These are phyloP conservation scores for Hydroisotoma schaefferi DNA, from an alignment of 2,888 invertebrate genomes.

Conservation along the genomic window DNA sequence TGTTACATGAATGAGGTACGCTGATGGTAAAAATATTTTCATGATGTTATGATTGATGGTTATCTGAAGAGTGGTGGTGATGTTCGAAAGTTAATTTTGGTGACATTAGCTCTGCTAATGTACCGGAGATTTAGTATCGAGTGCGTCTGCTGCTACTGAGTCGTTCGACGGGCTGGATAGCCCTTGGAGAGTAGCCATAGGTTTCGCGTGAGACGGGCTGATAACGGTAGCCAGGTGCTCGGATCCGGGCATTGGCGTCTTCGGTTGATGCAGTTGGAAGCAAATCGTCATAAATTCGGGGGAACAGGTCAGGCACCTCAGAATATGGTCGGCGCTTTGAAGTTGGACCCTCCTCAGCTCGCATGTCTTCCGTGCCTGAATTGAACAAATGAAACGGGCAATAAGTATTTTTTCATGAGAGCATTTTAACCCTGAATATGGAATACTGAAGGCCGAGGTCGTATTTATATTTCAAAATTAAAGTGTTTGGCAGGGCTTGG, in stretches of 20 bases:
- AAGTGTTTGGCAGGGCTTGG: too few relatives aligned
- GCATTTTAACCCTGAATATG: too few relatives aligned
- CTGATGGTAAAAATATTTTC: not conserved
- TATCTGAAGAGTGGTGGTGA: not conserved
- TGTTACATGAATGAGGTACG: too few relatives aligned
- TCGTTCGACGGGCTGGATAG: conserved; percentile 82
- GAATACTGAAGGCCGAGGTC: too few relatives aligned
- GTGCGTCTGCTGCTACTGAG: conserved; percentile 51
- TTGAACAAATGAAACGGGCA: too few relatives aligned
- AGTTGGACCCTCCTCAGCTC: conserved; percentile 69
- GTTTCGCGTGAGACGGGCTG: conserved; percentile 84
- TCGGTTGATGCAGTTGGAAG: conserved; percentile 74
- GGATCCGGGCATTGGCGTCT: conserved; percentile 61
- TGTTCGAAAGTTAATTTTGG: not conserved
- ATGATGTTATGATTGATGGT: not conserved
- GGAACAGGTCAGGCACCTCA: conserved; percentile 41
- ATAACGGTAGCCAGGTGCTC: conserved; percentile 85
- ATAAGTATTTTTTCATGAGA: too few relatives aligned
- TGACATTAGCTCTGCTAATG: not conserved
- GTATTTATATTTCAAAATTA: too few relatives aligned
- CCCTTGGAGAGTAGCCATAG: conserved; percentile 76
- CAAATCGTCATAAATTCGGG: conserved; percentile 60
- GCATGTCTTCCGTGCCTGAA: conserved; percentile 84
- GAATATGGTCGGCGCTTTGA: conserved; percentile 53
- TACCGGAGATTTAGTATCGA: conserved; percentile 26